Conservation (phyloP, 2,113 vertebrate species). For the Cariama cristata region DNA sequence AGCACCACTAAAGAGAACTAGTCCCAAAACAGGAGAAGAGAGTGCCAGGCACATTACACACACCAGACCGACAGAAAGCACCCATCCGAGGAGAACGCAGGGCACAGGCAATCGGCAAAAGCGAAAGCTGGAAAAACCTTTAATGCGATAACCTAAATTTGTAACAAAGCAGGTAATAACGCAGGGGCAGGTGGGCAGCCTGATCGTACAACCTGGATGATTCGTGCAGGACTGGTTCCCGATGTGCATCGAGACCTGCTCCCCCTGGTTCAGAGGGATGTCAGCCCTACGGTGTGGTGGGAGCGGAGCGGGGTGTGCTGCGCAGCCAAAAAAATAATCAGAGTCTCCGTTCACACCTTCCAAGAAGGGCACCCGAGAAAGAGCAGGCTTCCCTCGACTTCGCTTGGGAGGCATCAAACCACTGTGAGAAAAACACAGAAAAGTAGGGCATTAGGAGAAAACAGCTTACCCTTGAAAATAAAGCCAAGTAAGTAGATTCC, state of each 20-base stretch:
- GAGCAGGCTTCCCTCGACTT: conserved; percentile 93
- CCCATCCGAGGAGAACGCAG: background rate
- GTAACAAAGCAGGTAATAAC: background rate
- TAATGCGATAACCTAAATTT: background rate
- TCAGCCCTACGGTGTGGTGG: accelerated
- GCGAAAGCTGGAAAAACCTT: background rate
- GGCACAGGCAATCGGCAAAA: background rate
- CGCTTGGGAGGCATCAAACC: conserved; percentile 84
- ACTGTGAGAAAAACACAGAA: conserved; percentile 52
- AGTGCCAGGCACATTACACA: background rate
- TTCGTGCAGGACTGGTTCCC: background rate
- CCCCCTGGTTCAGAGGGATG: background rate
- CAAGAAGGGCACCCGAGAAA: conserved; percentile 90
- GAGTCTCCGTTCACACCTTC: conserved; percentile 90
- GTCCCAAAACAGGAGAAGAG: background rate
- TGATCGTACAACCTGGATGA: background rate
- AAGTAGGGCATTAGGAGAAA: background rate
- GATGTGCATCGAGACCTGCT: background rate
- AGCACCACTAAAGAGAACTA: background rate
- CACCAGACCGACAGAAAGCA: background rate
- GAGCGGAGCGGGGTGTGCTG: background rate
- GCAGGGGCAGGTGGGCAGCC: background rate
- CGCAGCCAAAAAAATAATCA: conserved; percentile 77
- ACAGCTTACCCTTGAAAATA: background rate
- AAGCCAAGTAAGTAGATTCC: background rate